Percentiles rank a stretch among this genome's conserved stretches.
These are phyloP conservation scores for Poeciliopsis prolifica DNA, from an alignment of 2,113 vertebrate genomes.

Conservation along the genomic window DNA sequence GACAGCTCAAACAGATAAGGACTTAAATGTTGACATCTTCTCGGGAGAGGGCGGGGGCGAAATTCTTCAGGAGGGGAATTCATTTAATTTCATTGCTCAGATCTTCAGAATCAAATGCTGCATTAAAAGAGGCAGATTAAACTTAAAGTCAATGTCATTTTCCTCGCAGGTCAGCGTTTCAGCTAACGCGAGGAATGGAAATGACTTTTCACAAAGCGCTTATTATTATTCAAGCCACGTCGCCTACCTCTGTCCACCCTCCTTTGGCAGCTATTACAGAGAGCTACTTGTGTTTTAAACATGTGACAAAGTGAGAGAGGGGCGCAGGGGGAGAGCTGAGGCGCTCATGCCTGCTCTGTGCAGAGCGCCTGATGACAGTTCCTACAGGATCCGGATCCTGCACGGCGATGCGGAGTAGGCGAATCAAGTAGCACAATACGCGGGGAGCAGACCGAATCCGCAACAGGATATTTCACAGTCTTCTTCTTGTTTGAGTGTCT, in stretches of 20 bases:
- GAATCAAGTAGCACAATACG: conserved; percentile 66
- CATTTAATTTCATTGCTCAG: conserved; percentile 17
- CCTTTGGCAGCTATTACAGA: conserved; percentile 75
- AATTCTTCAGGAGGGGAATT: conserved; percentile 24
- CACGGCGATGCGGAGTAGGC: conserved; percentile 68
- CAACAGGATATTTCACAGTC: conserved; percentile 65
- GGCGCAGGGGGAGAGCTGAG: conserved; percentile 47
- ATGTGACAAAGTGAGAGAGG: conserved; percentile 77
- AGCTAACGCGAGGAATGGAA: conserved; percentile 27
- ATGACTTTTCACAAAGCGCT: conserved; percentile 20
- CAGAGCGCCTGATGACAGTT: conserved; percentile 57
- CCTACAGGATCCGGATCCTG: conserved; percentile 46
- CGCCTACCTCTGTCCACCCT: conserved; percentile 48
- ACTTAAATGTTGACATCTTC: conserved; percentile 45
- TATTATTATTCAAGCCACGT: conserved; percentile 64
- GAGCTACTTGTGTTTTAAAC: conserved; percentile 80
- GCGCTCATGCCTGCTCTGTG: conserved; percentile 45
- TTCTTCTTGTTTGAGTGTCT: conserved; percentile 15
- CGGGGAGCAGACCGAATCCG: conserved; percentile 56
- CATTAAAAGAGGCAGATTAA: conserved; percentile 35
- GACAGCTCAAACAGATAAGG: conserved; percentile 52
- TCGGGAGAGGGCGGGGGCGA: conserved; percentile 1
- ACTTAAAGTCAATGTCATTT: conserved; percentile 48
- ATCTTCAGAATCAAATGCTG: conserved; percentile 36
- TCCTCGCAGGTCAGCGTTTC: conserved; percentile 20